Evolutionary conservation across 1,140 invertebrate genomes (phyloP), one percentile per base, ranked within the genome.

Genomic region (Drosophila subpulchrella): DNA sequence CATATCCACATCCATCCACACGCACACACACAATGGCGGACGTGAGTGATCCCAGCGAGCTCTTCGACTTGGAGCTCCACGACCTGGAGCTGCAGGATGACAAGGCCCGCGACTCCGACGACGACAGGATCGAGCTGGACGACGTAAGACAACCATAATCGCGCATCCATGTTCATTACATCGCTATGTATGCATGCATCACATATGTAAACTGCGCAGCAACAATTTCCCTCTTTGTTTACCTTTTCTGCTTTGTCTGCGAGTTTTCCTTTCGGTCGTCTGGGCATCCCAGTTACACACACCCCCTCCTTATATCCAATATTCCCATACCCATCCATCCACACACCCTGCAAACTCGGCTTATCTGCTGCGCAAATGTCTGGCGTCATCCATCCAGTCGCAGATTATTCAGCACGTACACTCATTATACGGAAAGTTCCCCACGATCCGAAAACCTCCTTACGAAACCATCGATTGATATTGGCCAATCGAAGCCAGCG

Each of bases 11-110:
- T 42, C 41, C 41, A 17, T 8, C 15, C 12, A 36, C 62, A 46
- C 11, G 60, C 76, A 72, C 81, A 80, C 82, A 79, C 30, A 32
- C 30, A 93, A 96, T 96, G 96, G 96, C 96, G 92, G 95, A 95
- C 84, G 90, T 92, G 51, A 92, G 81, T 55, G 91, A 92, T 85
- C 77, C 91, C 72, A 92, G 75, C 63, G 91, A 91, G 91, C 94
- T 98, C 91, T 98, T 98, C 93, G 97, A 98, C 93, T 95, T 98
- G 91, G 97, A 98, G 93, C 93, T 98, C 83, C 95, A 96, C 78
- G 95, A 53, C 27, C 10, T 50, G 30, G 48, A 50, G 27, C 48
- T 50, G 48, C 48, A 95, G 83, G 94, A 94, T 75, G 96, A 96
- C 92, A 94, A 94, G 74, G 94, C 95, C 68, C 95, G 95, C 81